These are phyloP conservation scores for Hirtodrosophila confusa DNA, from an alignment of 2,888 invertebrate species.

Conservation along the genomic window DNA sequence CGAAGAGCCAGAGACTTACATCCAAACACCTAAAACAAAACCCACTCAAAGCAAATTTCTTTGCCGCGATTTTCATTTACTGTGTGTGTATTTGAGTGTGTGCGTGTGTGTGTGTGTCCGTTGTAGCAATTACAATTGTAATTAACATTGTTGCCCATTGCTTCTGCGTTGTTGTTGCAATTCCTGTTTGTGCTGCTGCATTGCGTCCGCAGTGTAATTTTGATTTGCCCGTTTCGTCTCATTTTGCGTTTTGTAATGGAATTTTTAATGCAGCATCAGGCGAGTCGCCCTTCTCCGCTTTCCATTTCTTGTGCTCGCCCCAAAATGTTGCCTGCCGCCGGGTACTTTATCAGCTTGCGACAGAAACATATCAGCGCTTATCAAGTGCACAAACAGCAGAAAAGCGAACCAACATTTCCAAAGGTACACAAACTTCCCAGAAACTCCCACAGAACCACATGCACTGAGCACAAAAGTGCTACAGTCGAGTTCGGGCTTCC, in stretches of 20 bases:
- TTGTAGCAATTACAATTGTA: conserved; percentile 70
- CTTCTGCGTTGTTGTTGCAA: conserved; percentile 19
- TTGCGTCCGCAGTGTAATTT: conserved; percentile 68
- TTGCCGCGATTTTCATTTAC: conserved; percentile 61
- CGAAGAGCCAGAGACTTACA: conserved; percentile 20
- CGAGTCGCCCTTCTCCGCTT: background rate
- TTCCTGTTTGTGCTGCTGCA: conserved; percentile 42
- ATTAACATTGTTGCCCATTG: conserved; percentile 67
- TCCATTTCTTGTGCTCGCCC: background rate
- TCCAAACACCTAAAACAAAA: conserved; percentile 25
- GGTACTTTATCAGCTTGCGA: conserved; percentile 44
- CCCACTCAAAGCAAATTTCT: conserved; percentile 56
- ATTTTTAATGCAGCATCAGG: conserved; percentile 60
- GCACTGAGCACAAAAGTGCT: conserved; percentile 22
- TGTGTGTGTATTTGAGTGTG: background rate
- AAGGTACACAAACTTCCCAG: conserved; percentile 10
- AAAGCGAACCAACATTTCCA: conserved; percentile 25
- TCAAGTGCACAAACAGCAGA: conserved; percentile 20
- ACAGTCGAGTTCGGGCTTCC: background rate
- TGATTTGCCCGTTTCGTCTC: conserved; percentile 71
- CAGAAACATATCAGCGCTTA: conserved; percentile 45
- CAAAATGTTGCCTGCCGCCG: conserved; percentile 19
- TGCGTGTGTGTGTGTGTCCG: conserved; percentile 20
- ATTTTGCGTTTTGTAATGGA: conserved; percentile 69
- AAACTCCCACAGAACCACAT: background rate